Percentiles rank a stretch among this genome's conserved stretches.
Evolutionary conservation across 2,888 invertebrate genomes (phyloP).

Genomic region (Drosophila neutralis): DNA sequence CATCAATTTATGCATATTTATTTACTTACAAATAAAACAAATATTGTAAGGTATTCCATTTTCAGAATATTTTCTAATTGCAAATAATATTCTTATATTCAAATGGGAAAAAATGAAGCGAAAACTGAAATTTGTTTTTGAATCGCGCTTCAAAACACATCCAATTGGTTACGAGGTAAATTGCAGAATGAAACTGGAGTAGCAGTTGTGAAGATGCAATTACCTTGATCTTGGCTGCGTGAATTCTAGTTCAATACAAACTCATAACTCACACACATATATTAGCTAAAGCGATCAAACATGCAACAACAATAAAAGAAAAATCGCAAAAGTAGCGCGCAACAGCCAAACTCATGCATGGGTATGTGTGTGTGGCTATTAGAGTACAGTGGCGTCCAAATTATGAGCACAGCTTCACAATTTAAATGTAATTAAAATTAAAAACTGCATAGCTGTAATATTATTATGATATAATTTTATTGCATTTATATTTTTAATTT

Average conservation of each 20-base stretch:
- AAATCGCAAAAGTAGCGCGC: conserved; percentile 37
- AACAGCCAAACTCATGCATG: conserved; percentile 5
- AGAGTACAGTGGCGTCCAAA: conserved; percentile 17
- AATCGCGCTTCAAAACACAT: conserved; percentile 47
- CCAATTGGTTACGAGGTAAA: conserved; percentile 61
- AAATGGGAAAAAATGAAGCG: not conserved
- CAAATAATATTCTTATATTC: not conserved
- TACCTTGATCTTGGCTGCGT: conserved; percentile 68
- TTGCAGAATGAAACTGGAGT: conserved; percentile 61
- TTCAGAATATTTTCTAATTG: conserved; percentile 7
- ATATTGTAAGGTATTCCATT: conserved; percentile 15
- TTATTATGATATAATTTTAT: not conserved
- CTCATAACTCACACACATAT: conserved; percentile 19
- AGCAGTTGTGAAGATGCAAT: conserved; percentile 57
- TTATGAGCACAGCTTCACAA: not conserved
- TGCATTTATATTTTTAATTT: not conserved
- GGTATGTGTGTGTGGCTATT: conserved; percentile 3
- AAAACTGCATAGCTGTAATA: no score
- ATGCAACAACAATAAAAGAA: conserved; percentile 24
- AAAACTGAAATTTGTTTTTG: conserved; percentile 9
- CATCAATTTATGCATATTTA: not conserved
- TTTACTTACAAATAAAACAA: conserved; percentile 39
- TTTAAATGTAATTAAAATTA: not conserved
- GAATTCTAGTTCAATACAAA: conserved; percentile 64
- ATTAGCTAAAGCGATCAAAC: conserved; percentile 41